Conservation (phyloP, 2,113 vertebrate genomes). For the Chaetodon trifascialis region DNA sequence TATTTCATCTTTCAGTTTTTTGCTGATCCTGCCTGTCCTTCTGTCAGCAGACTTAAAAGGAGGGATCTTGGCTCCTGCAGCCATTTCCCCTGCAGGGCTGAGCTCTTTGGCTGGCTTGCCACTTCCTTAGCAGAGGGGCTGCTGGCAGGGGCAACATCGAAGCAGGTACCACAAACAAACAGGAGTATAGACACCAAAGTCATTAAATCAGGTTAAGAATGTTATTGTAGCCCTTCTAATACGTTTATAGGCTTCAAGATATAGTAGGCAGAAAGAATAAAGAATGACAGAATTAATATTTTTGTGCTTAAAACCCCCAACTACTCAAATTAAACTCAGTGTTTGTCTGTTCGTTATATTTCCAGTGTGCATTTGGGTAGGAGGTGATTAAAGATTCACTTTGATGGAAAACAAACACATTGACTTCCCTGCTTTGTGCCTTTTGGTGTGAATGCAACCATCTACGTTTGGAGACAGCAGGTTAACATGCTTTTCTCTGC, state of each 20-base stretch:
- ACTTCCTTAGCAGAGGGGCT: slow-evolving; percentile 80
- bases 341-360: not conserved
- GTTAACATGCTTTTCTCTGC: not conserved
- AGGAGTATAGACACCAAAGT: not conserved
- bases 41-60: slow-evolving; percentile 57
- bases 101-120: slow-evolving; percentile 75
- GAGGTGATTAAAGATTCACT: slow-evolving; percentile 18
- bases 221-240: not conserved
- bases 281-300: not conserved
- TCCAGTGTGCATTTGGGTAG: not conserved
- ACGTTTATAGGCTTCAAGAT: no score
- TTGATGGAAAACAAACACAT: not conserved
- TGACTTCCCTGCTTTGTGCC: slow-evolving; percentile 32
- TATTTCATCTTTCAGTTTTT: slow-evolving; percentile 9
- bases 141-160: slow-evolving; percentile 77
- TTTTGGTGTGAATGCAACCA: slow-evolving; percentile 35
- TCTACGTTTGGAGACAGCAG: not conserved
- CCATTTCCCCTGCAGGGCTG: slow-evolving; percentile 72
- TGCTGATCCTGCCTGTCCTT: slow-evolving; percentile 53
- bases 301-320: not conserved
- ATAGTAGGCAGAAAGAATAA: not conserved
- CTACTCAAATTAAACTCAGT: not conserved
- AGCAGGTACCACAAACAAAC: slow-evolving; percentile 70
- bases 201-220: not conserved
- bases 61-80: slow-evolving; percentile 69